These are phyloP conservation scores for Octopus sinensis DNA, from an alignment of 1,140 invertebrate genomes.

Conservation along the genomic window DNA sequence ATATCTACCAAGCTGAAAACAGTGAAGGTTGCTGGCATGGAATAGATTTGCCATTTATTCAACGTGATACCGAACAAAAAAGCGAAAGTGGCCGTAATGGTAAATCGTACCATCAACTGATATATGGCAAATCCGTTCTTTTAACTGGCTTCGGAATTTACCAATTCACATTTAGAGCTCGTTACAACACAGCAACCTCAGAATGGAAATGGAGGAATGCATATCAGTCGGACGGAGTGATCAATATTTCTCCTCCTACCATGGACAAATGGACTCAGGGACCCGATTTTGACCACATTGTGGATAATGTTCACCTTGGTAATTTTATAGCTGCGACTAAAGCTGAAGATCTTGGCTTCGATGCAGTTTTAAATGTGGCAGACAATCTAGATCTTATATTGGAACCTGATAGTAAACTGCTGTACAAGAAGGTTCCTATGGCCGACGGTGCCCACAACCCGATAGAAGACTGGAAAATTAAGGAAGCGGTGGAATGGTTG, in stretches of 20 bases:
- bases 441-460: constrained; percentile 6
- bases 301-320: constrained; percentile 25
- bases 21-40: constrained; percentile 24
- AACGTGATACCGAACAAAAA: background rate
- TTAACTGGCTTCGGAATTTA: constrained; percentile 24
- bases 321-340: constrained; percentile 32
- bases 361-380: constrained; percentile 29
- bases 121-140: constrained; percentile 23
- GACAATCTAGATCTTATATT: constrained; percentile 26
- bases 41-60: constrained; percentile 19
- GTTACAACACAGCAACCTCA: background rate
- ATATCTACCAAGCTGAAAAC: constrained; percentile 27
- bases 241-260: constrained; percentile 18
- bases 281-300: constrained; percentile 19
- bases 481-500: constrained; percentile 28
- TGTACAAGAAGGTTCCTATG: constrained; percentile 28
- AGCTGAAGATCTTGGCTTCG: constrained; percentile 28
- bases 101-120: background rate
- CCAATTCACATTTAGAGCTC: constrained; percentile 23
- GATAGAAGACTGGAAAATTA: constrained; percentile 17
- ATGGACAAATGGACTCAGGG: constrained; percentile 26
- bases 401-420: constrained; percentile 16
- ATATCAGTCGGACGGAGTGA: constrained; percentile 20
- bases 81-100: background rate
- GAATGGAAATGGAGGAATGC: constrained; percentile 22